A percentile compares a stretch with the other conserved stretches of the same genome.
phyloP scores from a whole-genome alignment of 1,140 invertebrate genomes.

The Penaeus vannamei region DNA sequence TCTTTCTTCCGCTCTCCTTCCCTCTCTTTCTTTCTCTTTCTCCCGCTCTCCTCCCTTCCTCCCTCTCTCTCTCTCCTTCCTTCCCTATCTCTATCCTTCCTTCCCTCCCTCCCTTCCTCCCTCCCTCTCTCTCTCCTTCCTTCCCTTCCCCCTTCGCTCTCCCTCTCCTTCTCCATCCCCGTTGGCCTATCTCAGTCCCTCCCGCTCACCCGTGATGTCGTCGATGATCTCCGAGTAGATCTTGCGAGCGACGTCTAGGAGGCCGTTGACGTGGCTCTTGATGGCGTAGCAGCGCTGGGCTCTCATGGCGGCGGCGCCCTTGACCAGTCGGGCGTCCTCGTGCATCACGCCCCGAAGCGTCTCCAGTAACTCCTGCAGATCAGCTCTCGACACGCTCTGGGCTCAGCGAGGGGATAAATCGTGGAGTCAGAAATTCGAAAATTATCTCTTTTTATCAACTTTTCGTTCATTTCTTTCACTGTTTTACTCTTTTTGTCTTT shows the following conservation, averaged over 20 bases:
- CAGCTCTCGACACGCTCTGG: conserved; percentile 70
- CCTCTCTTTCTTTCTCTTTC: too few relatives aligned
- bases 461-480: neutral
- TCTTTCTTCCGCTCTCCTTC: too few relatives aligned
- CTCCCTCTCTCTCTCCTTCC: too few relatives aligned
- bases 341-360: conserved; percentile 81
- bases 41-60: too few relatives aligned
- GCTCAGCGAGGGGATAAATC: too few relatives aligned
- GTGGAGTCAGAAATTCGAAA: neutral
- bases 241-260: conserved; percentile 84
- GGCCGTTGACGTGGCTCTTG: conserved; percentile 80
- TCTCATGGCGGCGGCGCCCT: conserved; percentile 78
- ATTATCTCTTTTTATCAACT: neutral
- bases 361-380: conserved; percentile 77
- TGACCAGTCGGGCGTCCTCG: conserved; percentile 81
- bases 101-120: too few relatives aligned
- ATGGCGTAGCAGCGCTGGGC: conserved; percentile 89
- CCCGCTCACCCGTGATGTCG: conserved; percentile 79
- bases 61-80: too few relatives aligned
- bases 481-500: neutral
- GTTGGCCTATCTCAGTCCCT: too few relatives aligned
- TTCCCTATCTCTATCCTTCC: too few relatives aligned
- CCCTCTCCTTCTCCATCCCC: too few relatives aligned
- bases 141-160: too few relatives aligned
- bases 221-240: conserved; percentile 84